Evolutionary conservation across 2,888 invertebrate species (phyloP), one percentile per base, ranked within the genome.

Genomic region (Proisotoma minuta): DNA sequence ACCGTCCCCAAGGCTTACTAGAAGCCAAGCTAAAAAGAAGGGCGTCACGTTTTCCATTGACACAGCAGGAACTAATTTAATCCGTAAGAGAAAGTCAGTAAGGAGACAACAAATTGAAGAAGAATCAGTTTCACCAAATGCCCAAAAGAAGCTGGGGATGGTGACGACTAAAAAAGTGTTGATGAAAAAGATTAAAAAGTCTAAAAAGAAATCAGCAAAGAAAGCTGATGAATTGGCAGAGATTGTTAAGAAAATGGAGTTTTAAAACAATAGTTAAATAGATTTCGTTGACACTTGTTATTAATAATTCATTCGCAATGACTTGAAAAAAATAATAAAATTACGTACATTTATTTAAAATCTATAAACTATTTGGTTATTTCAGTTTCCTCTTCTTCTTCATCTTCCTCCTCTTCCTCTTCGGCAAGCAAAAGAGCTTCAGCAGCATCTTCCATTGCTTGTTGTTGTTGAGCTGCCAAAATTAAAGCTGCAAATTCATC

Each of bases 121-220:
- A 24, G 62, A 59, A 52, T 43, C 62, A 1, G 57, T 57, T 27
- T 64, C 63, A 10, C 61, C 64, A 1, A 59, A 62, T 24, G 64
- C 52, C n/a, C 57, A 62, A 34, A 59, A 34, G 40, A 64, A 59
- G 20, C 50, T 65, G 12, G 68, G 69, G 18, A 51, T 70, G 18
- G 64, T 67, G 2, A 65, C 69, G 1, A 65, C 70, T 10, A 70
- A 68, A 48, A 70, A 64, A 50, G 60, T 62, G 0, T 51, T 72
- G 39, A 57, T 69, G 57, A 73, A 72, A 53, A 72, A 72, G 50
- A 48, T 73, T 3, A 57, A 65, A 23, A 72, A 73, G 56, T 60
- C 68, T 0, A 71, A 67, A 49, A 73, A 72, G 59, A 72, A 71
- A 53, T 59, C 64, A n/a, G 59, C 67, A 10, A 73, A 73, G 56